Base-by-base conservation (phyloP, 1,140 invertebrate genomes). In the Aphidius gifuensis region DNA sequence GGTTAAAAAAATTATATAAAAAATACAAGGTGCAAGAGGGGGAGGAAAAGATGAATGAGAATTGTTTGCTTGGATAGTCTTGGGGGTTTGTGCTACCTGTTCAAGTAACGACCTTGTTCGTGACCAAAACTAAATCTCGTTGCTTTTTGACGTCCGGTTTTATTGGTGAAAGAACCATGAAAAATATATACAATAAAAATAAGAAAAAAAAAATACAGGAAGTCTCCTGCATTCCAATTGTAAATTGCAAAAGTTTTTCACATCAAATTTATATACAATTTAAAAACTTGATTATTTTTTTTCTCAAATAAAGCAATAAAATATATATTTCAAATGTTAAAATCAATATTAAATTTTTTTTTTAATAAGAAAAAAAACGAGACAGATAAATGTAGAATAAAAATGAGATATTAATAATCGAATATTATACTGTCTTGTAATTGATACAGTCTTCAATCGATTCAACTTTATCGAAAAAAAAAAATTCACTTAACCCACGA, bases 51-150 rank as follows among this genome's bases (percentile, higher is more conserved):
- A 66, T 66, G 65, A 66, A 66, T 66, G 65, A 66, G 62, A 62
- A 56, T 53, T 62, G 64, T 62, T 54, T 61, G 48, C 56, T 48
- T 44, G 58, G 32, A 61, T 47, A 11, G 9, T 40, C 40, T 9
- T 40, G 43, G 11, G 11, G 53, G 40, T 55, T 43, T 55, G 40
- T 55, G 53, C 58, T 61, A 66, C 64, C 67, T 68, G 67, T 68
- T 32, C 67, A 62, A 65, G 58, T 58, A 57, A 63, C 64, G 59
- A 66, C 62, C 64, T 68, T 66, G 58, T 57, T 63, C 67, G 63
- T 68, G 65, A 66, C 67, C 58, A 68, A 32, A 68, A 68, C 45
- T 58, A 66, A 68, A 68, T 66, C 55, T 40, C 58, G 45, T 47
- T 60, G 21, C 54, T 32, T 32, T 32, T 47, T 60, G 44, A 62